A percentile compares a stretch with the other conserved stretches of the same genome.
phyloP scores from a whole-genome alignment of 2,888 invertebrate species.

The Clunio marinus region DNA sequence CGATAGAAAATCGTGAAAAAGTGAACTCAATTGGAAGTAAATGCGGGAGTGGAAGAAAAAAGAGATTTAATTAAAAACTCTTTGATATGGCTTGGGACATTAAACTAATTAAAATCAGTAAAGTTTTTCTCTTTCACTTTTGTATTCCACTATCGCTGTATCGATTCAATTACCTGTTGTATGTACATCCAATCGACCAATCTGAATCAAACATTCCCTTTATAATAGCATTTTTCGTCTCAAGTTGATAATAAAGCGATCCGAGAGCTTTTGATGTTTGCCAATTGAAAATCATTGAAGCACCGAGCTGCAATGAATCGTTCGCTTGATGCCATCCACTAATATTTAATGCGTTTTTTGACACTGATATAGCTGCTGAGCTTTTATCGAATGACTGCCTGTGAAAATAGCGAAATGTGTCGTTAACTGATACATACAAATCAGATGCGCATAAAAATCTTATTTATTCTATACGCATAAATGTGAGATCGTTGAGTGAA shows the following conservation, averaged over 20 bases:
- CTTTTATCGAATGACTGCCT: conserved; percentile 46
- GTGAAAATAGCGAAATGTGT: neutral
- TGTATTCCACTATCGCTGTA: too few relatives aligned
- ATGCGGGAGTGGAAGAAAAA: neutral
- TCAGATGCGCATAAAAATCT: neutral
- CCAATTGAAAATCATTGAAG: conserved; percentile 43
- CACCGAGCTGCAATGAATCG: conserved; percentile 48
- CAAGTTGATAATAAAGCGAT: conserved; percentile 49
- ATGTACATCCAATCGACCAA: conserved; percentile 49
- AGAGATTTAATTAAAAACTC: conserved; percentile 16
- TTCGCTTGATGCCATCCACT: conserved; percentile 51
- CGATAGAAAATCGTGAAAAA: neutral
- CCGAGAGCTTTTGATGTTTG: conserved; percentile 47
- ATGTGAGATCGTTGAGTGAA: too few relatives aligned
- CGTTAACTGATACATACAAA: neutral
- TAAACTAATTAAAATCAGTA: neutral
- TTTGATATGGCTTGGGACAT: neutral
- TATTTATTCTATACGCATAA: neutral
- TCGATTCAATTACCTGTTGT: conserved; percentile 45
- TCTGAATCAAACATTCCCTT: conserved; percentile 50
- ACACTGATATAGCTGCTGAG: conserved; percentile 47
- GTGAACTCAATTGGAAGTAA: neutral
- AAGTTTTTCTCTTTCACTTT: neutral
- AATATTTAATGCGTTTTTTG: conserved; percentile 47
- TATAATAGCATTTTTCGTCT: conserved; percentile 46